Conservation (phyloP, 2,797 vertebrate genomes). For the Vireo griseus region DNA sequence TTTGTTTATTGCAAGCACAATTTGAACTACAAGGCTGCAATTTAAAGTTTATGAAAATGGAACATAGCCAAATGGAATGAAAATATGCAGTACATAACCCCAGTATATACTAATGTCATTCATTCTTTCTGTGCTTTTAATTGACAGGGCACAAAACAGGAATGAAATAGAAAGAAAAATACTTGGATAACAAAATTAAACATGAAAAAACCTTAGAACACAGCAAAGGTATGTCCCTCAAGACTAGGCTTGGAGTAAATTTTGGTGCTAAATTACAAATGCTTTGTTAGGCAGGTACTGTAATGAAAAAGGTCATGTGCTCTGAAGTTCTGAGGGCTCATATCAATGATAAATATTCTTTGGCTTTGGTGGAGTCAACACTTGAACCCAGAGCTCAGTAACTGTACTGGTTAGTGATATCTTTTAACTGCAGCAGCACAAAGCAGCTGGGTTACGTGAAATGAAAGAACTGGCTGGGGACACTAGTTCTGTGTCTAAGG, state of each 20-base stretch:
- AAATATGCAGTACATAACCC: not conserved
- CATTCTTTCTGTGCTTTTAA: not conserved
- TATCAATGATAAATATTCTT: not conserved
- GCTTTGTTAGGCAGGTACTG: not conserved
- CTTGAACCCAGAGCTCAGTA: not conserved
- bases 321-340: not conserved
- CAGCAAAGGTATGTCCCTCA: not conserved
- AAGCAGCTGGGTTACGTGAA: not conserved
- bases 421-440: not conserved
- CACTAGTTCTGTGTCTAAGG: not conserved
- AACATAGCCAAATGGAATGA: not conserved
- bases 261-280: not conserved
- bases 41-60: not conserved
- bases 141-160: not conserved
- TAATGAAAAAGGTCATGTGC: not conserved
- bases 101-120: not conserved
- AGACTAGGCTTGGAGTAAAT: not conserved
- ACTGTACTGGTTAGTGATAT: not conserved
- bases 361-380: not conserved
- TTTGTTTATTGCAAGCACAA: not conserved
- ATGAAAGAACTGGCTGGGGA: not conserved
- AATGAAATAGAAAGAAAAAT: not conserved
- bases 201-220: not conserved
- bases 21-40: not conserved
- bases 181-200: not conserved